Percentiles rank a stretch among this genome's conserved stretches.
Evolutionary conservation across 2,888 invertebrate species (phyloP).

Genomic region (Aspidapion aeneum): DNA sequence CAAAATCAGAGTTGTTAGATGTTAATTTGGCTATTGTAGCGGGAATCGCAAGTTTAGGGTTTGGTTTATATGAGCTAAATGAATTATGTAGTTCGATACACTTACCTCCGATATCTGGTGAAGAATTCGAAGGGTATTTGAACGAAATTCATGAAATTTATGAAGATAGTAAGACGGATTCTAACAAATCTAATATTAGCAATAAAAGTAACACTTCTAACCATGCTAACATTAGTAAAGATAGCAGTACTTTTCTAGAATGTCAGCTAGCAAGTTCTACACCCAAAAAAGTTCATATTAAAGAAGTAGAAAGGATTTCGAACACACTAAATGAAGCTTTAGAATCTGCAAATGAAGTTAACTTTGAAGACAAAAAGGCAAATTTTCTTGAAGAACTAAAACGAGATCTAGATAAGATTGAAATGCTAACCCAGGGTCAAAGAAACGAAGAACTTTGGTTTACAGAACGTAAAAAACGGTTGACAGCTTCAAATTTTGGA

Average conservation of each 20-base stretch:
- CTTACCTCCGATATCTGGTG: conserved; percentile 27
- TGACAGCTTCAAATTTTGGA: conserved; percentile 39
- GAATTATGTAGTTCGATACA: conserved; percentile 32
- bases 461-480: conserved; percentile 32
- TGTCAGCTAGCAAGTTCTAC: conserved; percentile 17
- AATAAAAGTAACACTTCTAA: no score
- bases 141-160: conserved; percentile 31
- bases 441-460: conserved; percentile 30
- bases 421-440: conserved; percentile 28
- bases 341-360: conserved; percentile 2
- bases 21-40: conserved; percentile 33
- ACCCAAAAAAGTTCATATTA: conserved; percentile 11
- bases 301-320: conserved; percentile 1
- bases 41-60: conserved; percentile 30
- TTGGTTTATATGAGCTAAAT: conserved; percentile 30
- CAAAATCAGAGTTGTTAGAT: conserved; percentile 28
- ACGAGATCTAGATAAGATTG: conserved; percentile 27
- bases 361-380: conserved; percentile 24
- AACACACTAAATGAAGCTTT: conserved; percentile 9
- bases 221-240: no score
- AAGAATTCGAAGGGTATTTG: conserved; percentile 27
- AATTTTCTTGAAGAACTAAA: conserved; percentile 26
- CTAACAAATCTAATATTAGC: no score
- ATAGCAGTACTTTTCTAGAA: conserved; percentile 15
- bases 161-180: conserved; percentile 19